These are phyloP conservation scores for Dicyrtoma fusca DNA, from an alignment of 2,888 invertebrate species.

Conservation along the genomic window DNA sequence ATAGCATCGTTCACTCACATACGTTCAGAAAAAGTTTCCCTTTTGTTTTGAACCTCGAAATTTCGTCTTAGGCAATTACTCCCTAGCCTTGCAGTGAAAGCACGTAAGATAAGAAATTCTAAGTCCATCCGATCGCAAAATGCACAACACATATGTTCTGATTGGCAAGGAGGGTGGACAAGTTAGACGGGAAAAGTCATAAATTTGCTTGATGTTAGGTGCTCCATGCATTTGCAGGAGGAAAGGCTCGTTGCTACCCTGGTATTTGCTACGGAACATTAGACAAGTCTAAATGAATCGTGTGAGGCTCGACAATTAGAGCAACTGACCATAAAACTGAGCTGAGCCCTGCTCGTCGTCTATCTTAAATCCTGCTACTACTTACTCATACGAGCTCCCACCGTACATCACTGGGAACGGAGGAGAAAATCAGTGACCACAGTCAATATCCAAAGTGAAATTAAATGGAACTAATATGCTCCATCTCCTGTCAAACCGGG, in stretches of 20 bases:
- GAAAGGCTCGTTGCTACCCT: slow-evolving; percentile 9
- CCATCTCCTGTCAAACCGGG: not conserved
- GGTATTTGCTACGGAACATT: slow-evolving; percentile 20
- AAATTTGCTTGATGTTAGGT: too few species aligned
- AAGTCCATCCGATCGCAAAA: too few species aligned
- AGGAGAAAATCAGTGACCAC: too few species aligned
- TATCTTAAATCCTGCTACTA: too few species aligned
- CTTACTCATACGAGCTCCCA: not conserved
- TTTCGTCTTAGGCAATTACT: too few species aligned
- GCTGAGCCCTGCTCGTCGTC: not conserved
- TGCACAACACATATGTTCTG: too few species aligned
- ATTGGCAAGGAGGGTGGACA: too few species aligned
- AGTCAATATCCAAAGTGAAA: not conserved
- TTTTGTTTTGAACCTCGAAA: too few species aligned
- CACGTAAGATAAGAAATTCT: too few species aligned
- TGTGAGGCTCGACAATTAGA: slow-evolving; percentile 20
- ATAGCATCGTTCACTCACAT: too few species aligned
- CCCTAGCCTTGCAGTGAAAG: too few species aligned
- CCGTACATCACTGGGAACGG: not conserved
- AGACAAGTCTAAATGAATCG: slow-evolving; percentile 11
- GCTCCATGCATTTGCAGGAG: not conserved
- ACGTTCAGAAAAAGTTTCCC: too few species aligned
- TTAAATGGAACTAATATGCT: not conserved
- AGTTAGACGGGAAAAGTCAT: not conserved
- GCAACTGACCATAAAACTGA: slow-evolving; percentile 17